Evolutionary conservation across 2,797 vertebrate species (phyloP).

Genomic region (Phalanger gymnotis): DNA sequence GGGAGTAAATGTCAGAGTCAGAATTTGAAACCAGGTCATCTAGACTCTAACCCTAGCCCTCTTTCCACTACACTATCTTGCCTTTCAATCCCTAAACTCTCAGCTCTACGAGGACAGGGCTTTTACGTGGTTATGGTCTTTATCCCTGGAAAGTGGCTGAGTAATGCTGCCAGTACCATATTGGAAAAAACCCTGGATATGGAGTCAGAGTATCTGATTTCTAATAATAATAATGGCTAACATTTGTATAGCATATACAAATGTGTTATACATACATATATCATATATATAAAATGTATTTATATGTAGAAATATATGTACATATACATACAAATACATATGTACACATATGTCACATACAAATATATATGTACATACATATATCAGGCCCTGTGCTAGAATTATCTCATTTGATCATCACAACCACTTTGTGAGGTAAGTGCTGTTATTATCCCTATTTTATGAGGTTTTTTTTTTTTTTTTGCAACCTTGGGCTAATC

Average conservation of each 20-base stretch:
- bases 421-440: too few relatives aligned
- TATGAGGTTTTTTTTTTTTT: too few relatives aligned
- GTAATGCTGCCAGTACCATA: not conserved
- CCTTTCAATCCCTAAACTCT: not conserved
- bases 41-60: not conserved
- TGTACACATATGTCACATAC: too few relatives aligned
- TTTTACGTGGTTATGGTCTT: not conserved
- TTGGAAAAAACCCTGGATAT: not conserved
- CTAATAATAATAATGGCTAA: not conserved
- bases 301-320: too few relatives aligned
- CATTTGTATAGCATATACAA: not conserved
- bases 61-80: fast-evolving
- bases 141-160: not conserved
- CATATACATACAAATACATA: too few relatives aligned
- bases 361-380: too few relatives aligned
- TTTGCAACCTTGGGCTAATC: not conserved
- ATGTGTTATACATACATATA: too few relatives aligned
- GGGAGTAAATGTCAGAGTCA: not conserved
- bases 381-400: not conserved
- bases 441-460: too few relatives aligned
- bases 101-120: not conserved
- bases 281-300: too few relatives aligned
- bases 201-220: not conserved
- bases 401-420: not conserved
- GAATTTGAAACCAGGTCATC: fast-evolving